Conservation (phyloP, 2,888 invertebrate species). For the Listrodromus nycthemerus region DNA sequence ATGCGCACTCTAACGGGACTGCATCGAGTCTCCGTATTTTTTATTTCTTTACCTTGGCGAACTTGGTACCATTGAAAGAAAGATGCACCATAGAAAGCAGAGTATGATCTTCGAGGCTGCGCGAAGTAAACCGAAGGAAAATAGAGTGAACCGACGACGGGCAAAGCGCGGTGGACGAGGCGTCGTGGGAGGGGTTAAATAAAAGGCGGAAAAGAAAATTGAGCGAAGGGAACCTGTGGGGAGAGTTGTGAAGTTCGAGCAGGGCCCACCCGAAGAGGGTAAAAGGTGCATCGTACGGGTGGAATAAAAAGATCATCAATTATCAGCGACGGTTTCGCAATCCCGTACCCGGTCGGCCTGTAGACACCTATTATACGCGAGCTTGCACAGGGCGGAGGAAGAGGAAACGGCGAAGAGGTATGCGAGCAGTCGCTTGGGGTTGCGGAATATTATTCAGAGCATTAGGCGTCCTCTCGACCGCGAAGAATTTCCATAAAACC, state of each 20-base stretch:
- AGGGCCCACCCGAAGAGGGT: constrained; percentile 47
- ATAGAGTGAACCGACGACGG: constrained; percentile 49
- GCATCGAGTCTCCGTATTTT: neutral
- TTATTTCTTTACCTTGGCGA: neutral
- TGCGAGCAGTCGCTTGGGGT: constrained; percentile 71
- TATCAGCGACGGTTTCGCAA: constrained; percentile 70
- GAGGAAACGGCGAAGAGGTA: constrained; percentile 63
- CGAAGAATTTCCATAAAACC: constrained; percentile 82
- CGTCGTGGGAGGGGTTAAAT: neutral
- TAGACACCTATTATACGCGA: constrained; percentile 66
- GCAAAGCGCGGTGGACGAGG: neutral
- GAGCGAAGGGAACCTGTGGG: constrained; percentile 42
- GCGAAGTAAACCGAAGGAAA: constrained; percentile 33
- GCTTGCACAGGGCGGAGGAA: constrained; percentile 36
- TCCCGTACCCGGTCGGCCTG: constrained; percentile 35
- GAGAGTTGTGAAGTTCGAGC: constrained; percentile 24
- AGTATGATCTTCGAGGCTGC: constrained; percentile 21
- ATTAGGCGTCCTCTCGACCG: constrained; percentile 80
- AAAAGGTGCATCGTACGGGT: constrained; percentile 76
- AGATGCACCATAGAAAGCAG: constrained; percentile 22
- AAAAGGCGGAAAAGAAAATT: constrained; percentile 18
- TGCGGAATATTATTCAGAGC: constrained; percentile 82
- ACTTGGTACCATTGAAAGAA: constrained; percentile 9
- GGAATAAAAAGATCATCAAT: constrained; percentile 82
- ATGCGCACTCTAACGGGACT: neutral